phyloP scores from a whole-genome alignment of 2,797 vertebrate species.

The Dendrocincla fuliginosa region DNA sequence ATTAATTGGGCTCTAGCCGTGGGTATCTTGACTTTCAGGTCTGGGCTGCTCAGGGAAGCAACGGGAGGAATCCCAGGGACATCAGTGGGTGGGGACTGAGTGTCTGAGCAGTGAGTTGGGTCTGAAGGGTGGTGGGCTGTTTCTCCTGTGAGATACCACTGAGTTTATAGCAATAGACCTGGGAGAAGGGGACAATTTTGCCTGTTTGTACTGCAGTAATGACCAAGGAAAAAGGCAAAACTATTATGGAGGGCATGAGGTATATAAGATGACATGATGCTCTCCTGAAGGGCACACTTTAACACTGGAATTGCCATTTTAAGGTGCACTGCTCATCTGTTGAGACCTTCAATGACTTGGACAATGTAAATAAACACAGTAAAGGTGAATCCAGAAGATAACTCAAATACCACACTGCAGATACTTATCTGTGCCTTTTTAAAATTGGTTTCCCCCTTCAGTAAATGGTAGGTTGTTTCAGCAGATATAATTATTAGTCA shows the following conservation, averaged over 20 bases:
- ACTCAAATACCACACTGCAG: not conserved
- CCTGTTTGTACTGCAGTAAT: not conserved
- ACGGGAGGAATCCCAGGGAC: not conserved
- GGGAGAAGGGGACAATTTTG: not conserved
- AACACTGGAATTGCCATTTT: not conserved
- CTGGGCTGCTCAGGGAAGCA: not conserved
- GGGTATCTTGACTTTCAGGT: not conserved
- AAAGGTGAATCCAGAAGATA: not conserved
- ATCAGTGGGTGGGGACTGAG: not conserved
- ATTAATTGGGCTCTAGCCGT: not conserved
- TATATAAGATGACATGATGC: not conserved
- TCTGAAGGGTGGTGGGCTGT: fast-evolving
- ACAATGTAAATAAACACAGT: not conserved
- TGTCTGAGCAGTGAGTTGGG: fast-evolving
- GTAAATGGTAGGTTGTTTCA: not conserved
- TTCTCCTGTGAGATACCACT: not conserved
- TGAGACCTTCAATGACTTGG: not conserved
- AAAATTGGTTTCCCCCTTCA: not conserved
- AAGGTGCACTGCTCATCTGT: not conserved
- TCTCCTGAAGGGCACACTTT: not conserved
- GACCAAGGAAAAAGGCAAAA: not conserved
- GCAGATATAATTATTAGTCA: not conserved
- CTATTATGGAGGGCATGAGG: not conserved
- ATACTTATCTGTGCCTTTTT: not conserved
- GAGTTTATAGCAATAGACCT: not conserved